Conservation (phyloP, 1,140 invertebrate species). For the Drosophila kurseongensis region DNA sequence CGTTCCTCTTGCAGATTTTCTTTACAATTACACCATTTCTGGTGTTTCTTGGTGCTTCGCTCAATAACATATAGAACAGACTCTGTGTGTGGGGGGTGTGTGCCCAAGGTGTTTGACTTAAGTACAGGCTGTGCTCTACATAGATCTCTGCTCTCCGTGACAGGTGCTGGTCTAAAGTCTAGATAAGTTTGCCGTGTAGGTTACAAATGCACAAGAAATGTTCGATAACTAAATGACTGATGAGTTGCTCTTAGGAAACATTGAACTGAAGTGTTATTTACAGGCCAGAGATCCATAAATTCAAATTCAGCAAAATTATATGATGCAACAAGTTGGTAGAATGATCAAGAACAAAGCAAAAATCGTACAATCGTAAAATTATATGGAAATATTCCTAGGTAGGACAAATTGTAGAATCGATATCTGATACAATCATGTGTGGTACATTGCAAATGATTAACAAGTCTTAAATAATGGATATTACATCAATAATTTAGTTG, state of each 20-base stretch:
- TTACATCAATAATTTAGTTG: background rate
- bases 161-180: slow-evolving; percentile 16
- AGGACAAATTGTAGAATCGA: background rate
- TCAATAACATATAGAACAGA: slow-evolving; percentile 9
- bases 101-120: slow-evolving; percentile 16
- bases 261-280: slow-evolving; percentile 8
- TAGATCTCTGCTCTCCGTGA: slow-evolving; percentile 21
- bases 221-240: slow-evolving; percentile 5
- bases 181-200: slow-evolving; percentile 10
- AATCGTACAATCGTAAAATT: background rate
- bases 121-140: slow-evolving; percentile 40
- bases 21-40: slow-evolving; percentile 18
- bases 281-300: slow-evolving; percentile 21
- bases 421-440: background rate
- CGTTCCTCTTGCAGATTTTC: background rate
- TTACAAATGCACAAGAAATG: slow-evolving; percentile 50
- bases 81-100: background rate
- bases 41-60: no score
- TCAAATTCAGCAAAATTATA: slow-evolving; percentile 15
- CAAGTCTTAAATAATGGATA: background rate
- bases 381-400: background rate
- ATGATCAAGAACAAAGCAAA: background rate
- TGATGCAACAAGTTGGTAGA: background rate
- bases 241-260: slow-evolving; percentile 18
- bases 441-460: background rate